Evolutionary conservation across 2,888 invertebrate genomes (phyloP).

Genomic region (Andrena fulva): DNA sequence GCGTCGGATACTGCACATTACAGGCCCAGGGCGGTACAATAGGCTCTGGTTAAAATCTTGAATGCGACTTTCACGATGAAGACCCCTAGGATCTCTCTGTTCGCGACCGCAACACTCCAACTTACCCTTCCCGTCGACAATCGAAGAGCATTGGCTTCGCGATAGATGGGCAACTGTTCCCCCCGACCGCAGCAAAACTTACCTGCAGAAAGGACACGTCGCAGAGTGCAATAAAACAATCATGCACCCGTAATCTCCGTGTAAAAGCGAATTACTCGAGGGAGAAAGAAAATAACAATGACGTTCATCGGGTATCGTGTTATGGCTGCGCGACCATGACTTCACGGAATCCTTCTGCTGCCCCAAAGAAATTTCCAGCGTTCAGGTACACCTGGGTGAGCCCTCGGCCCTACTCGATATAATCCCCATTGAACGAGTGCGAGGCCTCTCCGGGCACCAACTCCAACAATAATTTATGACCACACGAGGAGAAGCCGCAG

Average conservation of each 20-base stretch:
- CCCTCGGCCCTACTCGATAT: constrained; percentile 33
- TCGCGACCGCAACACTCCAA: constrained; percentile 7
- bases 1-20: neutral
- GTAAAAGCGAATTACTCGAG: constrained; percentile 75
- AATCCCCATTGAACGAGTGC: constrained; percentile 65
- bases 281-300: constrained; percentile 48
- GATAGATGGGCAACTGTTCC: constrained; percentile 9
- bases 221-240: constrained; percentile 74
- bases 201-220: constrained; percentile 24
- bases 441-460: constrained; percentile 20
- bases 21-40: neutral
- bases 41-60: neutral
- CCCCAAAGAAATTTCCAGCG: constrained; percentile 15
- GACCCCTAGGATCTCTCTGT: constrained; percentile 14
- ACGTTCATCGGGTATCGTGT: constrained; percentile 21
- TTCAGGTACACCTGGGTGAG: constrained; percentile 51
- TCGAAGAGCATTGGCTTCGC: neutral
- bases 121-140: neutral
- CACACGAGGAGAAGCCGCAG: constrained; percentile 34
- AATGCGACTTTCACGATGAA: neutral
- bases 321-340: constrained; percentile 17
- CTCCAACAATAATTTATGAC: constrained; percentile 69
- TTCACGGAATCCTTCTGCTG: constrained; percentile 30
- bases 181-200: constrained; percentile 21
- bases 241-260: constrained; percentile 75